phyloP scores from a whole-genome alignment of 2,113 vertebrate species.

The Pogona vitticeps region DNA sequence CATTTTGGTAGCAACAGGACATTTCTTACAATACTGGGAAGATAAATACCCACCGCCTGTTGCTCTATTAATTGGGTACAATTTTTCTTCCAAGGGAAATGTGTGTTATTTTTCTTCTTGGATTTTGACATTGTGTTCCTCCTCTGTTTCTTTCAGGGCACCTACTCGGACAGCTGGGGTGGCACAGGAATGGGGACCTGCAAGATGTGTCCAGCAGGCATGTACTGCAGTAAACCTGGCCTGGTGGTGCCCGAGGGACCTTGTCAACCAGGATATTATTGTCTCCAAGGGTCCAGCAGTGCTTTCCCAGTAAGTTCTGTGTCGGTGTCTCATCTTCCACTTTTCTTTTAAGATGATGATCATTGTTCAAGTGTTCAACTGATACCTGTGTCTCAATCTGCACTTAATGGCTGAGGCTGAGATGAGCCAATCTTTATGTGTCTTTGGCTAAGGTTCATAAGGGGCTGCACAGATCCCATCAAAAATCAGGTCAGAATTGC shows the following conservation, averaged over 20 bases:
- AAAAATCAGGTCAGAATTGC: not conserved
- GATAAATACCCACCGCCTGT: too few relatives aligned
- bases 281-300: constrained; percentile 74
- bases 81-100: too few relatives aligned
- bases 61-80: too few relatives aligned
- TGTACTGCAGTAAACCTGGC: constrained; percentile 81
- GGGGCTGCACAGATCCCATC: not conserved
- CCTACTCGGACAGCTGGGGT: constrained; percentile 72
- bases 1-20: too few relatives aligned
- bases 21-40: too few relatives aligned
- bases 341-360: not conserved
- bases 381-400: not conserved
- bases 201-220: constrained; percentile 80
- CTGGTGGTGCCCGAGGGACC: constrained; percentile 80
- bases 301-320: constrained; percentile 80
- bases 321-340: rapidly evolving
- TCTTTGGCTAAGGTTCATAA: not conserved
- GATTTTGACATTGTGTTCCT: not conserved
- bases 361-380: not conserved
- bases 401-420: not conserved
- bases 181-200: constrained; percentile 74
- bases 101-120: rapidly evolving
- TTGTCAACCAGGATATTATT: constrained; percentile 83
- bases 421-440: too few relatives aligned
- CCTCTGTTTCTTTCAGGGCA: constrained; percentile 74